Evolutionary conservation across 1,140 invertebrate genomes (phyloP), one percentile per base, ranked within the genome.

Genomic region (Lethocerus indicus): DNA sequence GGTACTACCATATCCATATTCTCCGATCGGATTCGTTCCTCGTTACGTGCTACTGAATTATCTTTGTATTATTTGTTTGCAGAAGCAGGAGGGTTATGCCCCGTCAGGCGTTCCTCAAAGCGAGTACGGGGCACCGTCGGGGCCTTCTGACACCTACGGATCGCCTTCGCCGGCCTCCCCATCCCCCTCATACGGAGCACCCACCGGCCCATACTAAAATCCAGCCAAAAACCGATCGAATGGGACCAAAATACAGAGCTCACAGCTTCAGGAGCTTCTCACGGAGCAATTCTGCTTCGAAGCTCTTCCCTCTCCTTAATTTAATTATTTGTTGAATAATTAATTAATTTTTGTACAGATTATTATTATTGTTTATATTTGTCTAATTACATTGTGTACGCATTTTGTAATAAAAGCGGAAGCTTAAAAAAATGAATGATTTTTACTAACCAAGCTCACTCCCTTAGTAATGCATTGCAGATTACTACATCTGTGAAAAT

Each of bases 71-170:
- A n/a, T n/a, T 24, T 39, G 37, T 28, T 51, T 21, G 21, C 57
- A 62, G 61, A 62, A 63, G 54, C 57, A 61, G 55, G 61, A 63
- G 58, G 63, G 60, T 7, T 64, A 63, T 50, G 56, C 59, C 0
- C 50, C 59, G 9, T 61, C 61, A n/a, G 57, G 59, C 7, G 53
- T 55, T 16, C 58, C 60, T 37, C 53, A 57, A 20, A 59, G 59
- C n/a, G 64, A 64, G 41, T 71, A 71, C 50, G 70, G 70, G 20
- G 63, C 69, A 27, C 69, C 69, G 3, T 56, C 58, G 25, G 57
- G 55, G 2, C 57, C 57, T 1, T 43, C 59, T 5, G 67, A 69
- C 51, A 64, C 57, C 32, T 71, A 71, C 53, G 67, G 68, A 6
- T 61, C 67, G 2, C 68, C 69, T 6, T 53, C 58, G 3, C 54